These are phyloP conservation scores for Nyctibius bracteatus DNA, from an alignment of 2,113 vertebrate genomes.

Conservation along the genomic window DNA sequence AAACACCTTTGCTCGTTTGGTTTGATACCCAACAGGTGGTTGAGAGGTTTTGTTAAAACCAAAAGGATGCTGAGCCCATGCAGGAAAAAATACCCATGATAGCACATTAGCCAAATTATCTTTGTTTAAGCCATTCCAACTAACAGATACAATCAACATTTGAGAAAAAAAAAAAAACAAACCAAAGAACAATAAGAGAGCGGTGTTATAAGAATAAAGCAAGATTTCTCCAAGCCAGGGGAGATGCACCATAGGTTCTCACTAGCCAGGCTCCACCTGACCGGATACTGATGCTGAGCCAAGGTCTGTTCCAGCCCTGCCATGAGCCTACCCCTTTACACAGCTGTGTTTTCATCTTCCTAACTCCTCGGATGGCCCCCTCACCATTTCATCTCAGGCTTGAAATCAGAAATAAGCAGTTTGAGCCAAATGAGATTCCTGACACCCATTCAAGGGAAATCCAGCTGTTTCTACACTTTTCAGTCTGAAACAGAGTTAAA, in stretches of 20 bases:
- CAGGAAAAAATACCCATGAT: neutral
- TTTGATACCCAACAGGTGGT: neutral
- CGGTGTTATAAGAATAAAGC: neutral
- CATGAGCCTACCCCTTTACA: neutral
- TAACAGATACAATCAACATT: neutral
- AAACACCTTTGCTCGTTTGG: neutral
- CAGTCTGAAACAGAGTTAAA: neutral
- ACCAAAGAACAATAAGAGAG: neutral
- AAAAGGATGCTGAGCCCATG: neutral
- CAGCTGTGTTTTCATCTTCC: neutral
- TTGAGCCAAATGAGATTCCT: neutral
- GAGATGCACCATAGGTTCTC: neutral
- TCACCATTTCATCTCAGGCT: neutral
- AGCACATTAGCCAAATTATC: neutral
- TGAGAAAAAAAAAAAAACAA: too few relatives aligned
- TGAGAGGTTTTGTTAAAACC: neutral
- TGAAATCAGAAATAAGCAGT: neutral
- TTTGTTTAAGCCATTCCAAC: neutral
- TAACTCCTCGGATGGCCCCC: neutral
- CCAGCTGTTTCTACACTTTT: neutral
- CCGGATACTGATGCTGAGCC: fast-evolving
- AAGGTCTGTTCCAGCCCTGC: neutral
- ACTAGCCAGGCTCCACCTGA: fast-evolving
- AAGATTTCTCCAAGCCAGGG: neutral
- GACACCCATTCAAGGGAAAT: neutral